Evolutionary conservation across 1,140 invertebrate genomes (phyloP).

Genomic region (Chrysoperla carnea): DNA sequence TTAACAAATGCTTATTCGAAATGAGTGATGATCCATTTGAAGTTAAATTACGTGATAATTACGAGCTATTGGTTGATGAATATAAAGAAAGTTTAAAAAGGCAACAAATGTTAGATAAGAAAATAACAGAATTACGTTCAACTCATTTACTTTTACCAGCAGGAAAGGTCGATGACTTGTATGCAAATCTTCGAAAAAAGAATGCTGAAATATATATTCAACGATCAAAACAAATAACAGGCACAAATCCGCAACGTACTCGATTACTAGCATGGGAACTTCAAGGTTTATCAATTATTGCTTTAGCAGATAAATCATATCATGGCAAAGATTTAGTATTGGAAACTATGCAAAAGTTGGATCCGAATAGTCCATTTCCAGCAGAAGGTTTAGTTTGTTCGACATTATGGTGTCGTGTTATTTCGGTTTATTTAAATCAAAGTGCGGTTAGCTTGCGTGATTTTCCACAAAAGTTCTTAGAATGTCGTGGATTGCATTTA

Average conservation of each 20-base stretch:
- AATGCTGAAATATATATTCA: conserved; percentile 93
- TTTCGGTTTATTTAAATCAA: conserved; percentile 60
- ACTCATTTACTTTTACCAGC: conserved; percentile 66
- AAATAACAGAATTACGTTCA: conserved; percentile 57
- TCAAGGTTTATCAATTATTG: conserved; percentile 17
- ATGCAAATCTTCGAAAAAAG: conserved; percentile 66
- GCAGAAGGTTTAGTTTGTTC: conserved; percentile 79
- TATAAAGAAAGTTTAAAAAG: conserved; percentile 88
- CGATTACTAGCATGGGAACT: conserved; percentile 67
- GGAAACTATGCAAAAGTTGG: conserved; percentile 57
- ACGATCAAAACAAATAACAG: conserved; percentile 64
- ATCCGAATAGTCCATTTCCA: conserved; percentile 76
- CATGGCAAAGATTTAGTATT: conserved; percentile 68
- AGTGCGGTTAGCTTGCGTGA: conserved; percentile 87
- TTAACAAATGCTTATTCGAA: conserved; percentile 72
- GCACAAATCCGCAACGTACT: conserved; percentile 49
- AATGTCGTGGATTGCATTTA: conserved; percentile 64
- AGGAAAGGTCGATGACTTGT: conserved; percentile 77
- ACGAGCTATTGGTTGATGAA: conserved; percentile 89
- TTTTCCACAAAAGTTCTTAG: conserved; percentile 82
- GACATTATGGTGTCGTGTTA: conserved; percentile 81
- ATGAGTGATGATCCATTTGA: conserved; percentile 97
- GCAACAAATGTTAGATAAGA: conserved; percentile 75
- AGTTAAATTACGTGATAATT: conserved; percentile 89
- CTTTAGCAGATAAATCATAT: conserved; percentile 72